phyloP scores from a whole-genome alignment of 1,140 invertebrate species.

The Trichonephila clavipes region DNA sequence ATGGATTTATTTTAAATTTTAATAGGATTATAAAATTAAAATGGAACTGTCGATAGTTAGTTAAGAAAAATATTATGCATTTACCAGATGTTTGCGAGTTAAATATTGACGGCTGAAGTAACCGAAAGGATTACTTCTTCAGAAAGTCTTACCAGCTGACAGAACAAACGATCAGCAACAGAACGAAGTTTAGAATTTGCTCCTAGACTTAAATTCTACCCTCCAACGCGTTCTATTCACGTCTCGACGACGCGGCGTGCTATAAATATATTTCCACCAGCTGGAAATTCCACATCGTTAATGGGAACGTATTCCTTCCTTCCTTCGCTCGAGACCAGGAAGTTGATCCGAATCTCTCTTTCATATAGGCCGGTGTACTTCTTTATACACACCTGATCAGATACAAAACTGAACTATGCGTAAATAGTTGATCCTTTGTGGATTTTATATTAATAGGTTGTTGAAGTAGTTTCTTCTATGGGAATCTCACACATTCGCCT shows the following conservation, averaged over 20 bases:
- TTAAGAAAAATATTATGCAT: too few species aligned
- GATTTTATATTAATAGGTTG: too few species aligned
- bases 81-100: too few species aligned
- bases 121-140: not conserved
- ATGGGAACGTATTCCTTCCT: slow-evolving; percentile 3
- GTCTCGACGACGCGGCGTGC: not conserved
- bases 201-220: not conserved
- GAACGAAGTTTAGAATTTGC: not conserved
- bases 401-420: too few species aligned
- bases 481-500: too few species aligned
- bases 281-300: slow-evolving; percentile 51
- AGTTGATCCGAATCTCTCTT: not conserved
- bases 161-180: not conserved
- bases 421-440: too few species aligned
- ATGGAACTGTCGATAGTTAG: too few species aligned
- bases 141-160: not conserved
- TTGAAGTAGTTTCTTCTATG: too few species aligned
- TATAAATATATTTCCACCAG: slow-evolving; percentile 53
- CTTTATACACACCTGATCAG: too few species aligned
- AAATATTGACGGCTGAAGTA: too few species aligned
- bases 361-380: too few species aligned
- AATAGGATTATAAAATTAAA: not conserved
- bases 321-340: not conserved
- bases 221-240: slow-evolving; percentile 46
- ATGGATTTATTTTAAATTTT: not conserved